Conservation (phyloP, 2,113 vertebrate species). For the Equus quagga region DNA sequence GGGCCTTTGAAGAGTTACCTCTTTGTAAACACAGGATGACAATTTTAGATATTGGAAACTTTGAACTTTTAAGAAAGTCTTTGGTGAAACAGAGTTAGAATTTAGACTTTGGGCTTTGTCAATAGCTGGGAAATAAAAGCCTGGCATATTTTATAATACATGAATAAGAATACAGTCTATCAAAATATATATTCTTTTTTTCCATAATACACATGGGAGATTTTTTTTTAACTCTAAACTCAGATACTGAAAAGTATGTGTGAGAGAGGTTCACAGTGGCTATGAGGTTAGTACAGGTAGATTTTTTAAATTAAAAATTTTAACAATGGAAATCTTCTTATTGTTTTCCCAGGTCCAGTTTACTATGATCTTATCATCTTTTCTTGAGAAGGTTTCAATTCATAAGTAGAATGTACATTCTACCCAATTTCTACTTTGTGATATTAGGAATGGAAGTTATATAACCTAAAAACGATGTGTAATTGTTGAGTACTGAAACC, state of each 20-base stretch:
- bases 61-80: conserved; percentile 21
- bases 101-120: background rate
- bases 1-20: background rate
- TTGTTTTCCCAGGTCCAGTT: background rate
- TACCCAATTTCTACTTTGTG: background rate
- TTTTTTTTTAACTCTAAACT: background rate
- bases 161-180: background rate
- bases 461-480: background rate
- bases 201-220: background rate
- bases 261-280: background rate
- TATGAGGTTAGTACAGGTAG: background rate
- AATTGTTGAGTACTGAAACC: background rate
- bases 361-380: background rate
- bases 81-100: background rate
- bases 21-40: background rate
- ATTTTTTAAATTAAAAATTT: background rate
- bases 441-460: background rate
- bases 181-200: background rate
- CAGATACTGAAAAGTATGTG: background rate
- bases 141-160: background rate
- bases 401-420: background rate
- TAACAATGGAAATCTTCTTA: background rate
- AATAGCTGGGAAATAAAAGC: background rate
- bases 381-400: background rate
- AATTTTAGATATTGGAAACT: conserved; percentile 18